Base-by-base conservation (phyloP, 2,888 invertebrate genomes). In the Stomorhina lunata region DNA sequence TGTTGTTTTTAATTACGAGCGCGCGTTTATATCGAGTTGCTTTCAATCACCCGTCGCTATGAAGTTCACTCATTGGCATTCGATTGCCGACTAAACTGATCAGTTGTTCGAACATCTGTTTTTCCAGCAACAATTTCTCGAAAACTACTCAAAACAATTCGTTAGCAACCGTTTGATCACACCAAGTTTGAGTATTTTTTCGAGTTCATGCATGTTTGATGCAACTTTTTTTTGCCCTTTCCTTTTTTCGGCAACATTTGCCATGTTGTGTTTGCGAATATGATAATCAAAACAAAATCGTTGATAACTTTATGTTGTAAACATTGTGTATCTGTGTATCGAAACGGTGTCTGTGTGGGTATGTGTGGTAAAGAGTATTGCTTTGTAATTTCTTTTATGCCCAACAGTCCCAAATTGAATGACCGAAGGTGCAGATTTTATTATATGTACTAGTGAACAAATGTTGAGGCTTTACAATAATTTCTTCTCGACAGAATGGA, bases 51-150 rank as follows among this genome's bases (percentile, higher is more conserved):
- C 83, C 77, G 80, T 15, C 53, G 22, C 61, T 34, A 84, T 81
- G 78, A 82, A 87, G 84, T 86, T 83, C 66, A 84, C 82, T 85
- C 84, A 85, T 77, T 87, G 87, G 85, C 88, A 86, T 85, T 80
- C 87, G 87, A 61, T 85, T 85, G 88, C 87, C 87, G 87, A 87
- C 87, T 87, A 82, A 84, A 71, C 55, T 71, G 76, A 78, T 73
- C 80, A 79, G 50, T 81, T 84, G 79, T 77, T 72, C 68, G 57
- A 78, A 81, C 73, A 82, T 82, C 65, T 80, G 78, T 57, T 77
- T 69, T 79, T 59, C 65, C 65, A 68, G 37, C 29, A 68, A 59
- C 37, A 77, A 68, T 48, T 50, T 17, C 1, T 15, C 12, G 1
- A 63, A 78, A 71, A 48, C 0, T 48, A 63, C 80, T 76, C 76